Conservation (phyloP, 92 coral and sea anemone genomes). For the Desmophyllum pertusum region DNA sequence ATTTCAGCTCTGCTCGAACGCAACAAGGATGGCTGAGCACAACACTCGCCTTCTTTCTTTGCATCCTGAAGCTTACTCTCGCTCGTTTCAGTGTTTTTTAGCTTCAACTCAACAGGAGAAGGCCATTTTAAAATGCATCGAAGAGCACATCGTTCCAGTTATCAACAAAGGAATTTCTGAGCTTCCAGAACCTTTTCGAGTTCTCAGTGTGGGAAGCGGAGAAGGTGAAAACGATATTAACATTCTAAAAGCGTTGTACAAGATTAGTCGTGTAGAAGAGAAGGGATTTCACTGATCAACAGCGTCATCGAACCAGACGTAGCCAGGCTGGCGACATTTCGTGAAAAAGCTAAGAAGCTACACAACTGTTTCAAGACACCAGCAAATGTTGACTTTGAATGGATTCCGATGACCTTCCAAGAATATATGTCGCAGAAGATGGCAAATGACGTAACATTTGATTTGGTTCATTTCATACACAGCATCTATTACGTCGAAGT, state of each 20-base stretch:
- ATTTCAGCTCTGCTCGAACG: too few relatives aligned
- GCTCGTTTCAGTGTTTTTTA: not conserved
- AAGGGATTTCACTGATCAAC: not conserved
- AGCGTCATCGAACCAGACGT: not conserved
- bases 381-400: constrained; percentile 4
- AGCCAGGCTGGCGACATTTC: not conserved
- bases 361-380: not conserved
- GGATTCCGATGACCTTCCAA: not conserved
- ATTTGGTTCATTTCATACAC: not conserved
- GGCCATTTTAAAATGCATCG: not conserved
- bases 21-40: not conserved
- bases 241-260: not conserved
- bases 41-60: not conserved
- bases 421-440: not conserved
- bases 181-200: not conserved
- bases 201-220: constrained; percentile 27
- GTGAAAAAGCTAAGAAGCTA: not conserved
- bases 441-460: not conserved
- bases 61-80: not conserved
- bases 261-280: not conserved
- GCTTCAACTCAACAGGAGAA: not conserved
- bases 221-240: not conserved
- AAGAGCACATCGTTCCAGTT: not conserved
- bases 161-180: not conserved
- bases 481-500: constrained; percentile 1